Conservation (phyloP, 2,113 vertebrate species). For the Piaya cayana region DNA sequence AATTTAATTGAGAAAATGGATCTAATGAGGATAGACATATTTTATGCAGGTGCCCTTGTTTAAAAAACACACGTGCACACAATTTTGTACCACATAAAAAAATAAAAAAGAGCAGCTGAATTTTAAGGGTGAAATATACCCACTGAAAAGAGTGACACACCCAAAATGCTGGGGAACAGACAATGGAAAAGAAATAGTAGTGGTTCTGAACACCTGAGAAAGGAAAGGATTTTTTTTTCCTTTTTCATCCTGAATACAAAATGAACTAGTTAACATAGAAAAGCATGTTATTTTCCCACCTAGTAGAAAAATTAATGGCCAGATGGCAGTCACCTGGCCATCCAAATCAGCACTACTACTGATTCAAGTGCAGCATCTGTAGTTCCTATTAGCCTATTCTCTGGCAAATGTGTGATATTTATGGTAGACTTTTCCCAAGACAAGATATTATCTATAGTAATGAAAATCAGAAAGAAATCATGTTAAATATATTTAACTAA, state of each 20-base stretch:
- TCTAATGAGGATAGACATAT: slow-evolving; percentile 79
- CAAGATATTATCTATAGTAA: slow-evolving; percentile 17
- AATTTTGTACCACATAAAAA: slow-evolving; percentile 39
- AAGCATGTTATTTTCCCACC: slow-evolving; percentile 56
- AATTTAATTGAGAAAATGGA: slow-evolving; percentile 83
- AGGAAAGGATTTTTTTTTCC: not conserved
- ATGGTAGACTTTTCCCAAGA: not conserved
- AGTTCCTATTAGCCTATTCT: slow-evolving; percentile 12
- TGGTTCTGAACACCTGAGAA: slow-evolving; percentile 12
- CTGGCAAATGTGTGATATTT: not conserved
- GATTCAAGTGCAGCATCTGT: slow-evolving; percentile 14
- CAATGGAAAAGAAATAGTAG: not conserved
- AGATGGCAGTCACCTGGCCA: slow-evolving; percentile 57
- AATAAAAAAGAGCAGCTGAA: slow-evolving; percentile 42
- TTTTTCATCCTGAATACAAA: slow-evolving; percentile 36
- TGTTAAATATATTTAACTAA: slow-evolving; percentile 35
- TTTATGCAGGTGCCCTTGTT: slow-evolving; percentile 73
- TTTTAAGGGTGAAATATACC: slow-evolving; percentile 45
- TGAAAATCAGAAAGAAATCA: slow-evolving; percentile 23
- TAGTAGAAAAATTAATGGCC: slow-evolving; percentile 36
- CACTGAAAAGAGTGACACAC: slow-evolving; percentile 44
- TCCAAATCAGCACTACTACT: slow-evolving; percentile 28
- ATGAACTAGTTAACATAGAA: slow-evolving; percentile 56
- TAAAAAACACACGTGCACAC: slow-evolving; percentile 36
- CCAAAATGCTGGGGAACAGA: not conserved